Base-by-base conservation (phyloP, 2,888 invertebrate species). In the Andricus quercusramuli region DNA sequence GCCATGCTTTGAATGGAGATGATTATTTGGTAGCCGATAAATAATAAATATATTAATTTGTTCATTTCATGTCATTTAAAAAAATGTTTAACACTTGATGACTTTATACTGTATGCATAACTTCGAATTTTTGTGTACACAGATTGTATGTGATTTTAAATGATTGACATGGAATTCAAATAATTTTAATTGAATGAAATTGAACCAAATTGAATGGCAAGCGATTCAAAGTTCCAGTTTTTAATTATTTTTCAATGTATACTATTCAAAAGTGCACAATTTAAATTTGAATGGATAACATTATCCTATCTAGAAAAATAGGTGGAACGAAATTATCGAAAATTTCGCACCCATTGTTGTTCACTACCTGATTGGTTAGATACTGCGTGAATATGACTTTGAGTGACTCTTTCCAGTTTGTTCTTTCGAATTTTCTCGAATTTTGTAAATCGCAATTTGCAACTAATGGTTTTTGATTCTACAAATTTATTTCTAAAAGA, bases 211-310 rank as follows among this genome's bases (percentile, higher is more conserved):
- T n/a, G n/a, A 20, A n/a, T 56, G 11, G 11, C 56, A 56, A 56
- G 56, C n/a, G 56, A n/a, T 56, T 56, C 11, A 56, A 15, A 11
- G 56, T 56, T n/a, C 56, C n/a, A n/a, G 11, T n/a, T 56, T 22
- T 9, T 20, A 8, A 51, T n/a, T n/a, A n/a, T n/a, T 51, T 51
- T 51, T 51, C 25, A 41, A 32, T 29, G 59, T 51, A n/a, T 22
- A 44, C 22, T 37, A 47, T 20, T 74, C 11, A n/a, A 67, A 17
- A 4, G n/a, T 68, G 64, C 9, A 32, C 8, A 25, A 32, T 13
- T 9, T 37, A n/a, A n/a, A 77, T 62, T 59, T 41, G 51, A 59
- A 78, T 77, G n/a, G 47, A 70, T 41, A n/a, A 44, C 74, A 51
- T 74, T 44, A 32, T 47, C 37, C 37, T 37, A 37, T 37, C 9